Conservation (phyloP, 2,797 vertebrate species). For the Poecilia picta region DNA sequence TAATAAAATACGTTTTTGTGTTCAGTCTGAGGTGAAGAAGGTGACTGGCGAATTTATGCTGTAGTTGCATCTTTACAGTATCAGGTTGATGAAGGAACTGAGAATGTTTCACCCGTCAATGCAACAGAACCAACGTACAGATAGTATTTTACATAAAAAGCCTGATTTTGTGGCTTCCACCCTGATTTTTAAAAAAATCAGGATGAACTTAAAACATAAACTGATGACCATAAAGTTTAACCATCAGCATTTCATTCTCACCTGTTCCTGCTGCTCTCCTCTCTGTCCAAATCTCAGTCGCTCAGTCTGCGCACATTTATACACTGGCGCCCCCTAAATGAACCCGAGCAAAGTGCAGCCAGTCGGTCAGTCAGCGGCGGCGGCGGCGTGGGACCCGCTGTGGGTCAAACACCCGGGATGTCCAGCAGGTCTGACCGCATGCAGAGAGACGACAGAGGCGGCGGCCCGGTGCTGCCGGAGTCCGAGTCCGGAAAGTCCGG, state of each 20-base stretch:
- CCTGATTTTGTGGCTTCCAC: too few species aligned
- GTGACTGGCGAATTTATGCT: not conserved
- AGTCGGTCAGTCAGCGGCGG: constrained; percentile 21
- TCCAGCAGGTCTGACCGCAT: constrained; percentile 13
- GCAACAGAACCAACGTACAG: not conserved
- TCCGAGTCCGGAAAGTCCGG: not conserved
- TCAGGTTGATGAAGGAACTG: not conserved
- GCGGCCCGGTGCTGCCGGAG: not conserved
- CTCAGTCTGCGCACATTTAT: constrained; percentile 55
- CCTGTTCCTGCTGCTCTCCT: constrained; percentile 16
- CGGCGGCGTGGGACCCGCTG: not conserved
- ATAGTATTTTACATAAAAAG: not conserved
- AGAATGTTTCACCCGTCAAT: too few species aligned
- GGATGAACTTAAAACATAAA: too few species aligned
- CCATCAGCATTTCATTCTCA: constrained; percentile 4
- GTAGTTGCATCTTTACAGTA: not conserved
- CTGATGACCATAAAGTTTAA: not conserved
- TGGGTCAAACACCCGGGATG: constrained; percentile 5
- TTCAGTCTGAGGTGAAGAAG: not conserved
- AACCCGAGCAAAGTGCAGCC: constrained; percentile 48
- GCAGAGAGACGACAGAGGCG: not conserved
- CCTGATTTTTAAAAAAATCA: not conserved
- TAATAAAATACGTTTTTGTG: not conserved
- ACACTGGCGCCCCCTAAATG: constrained; percentile 75
- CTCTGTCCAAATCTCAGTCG: constrained; percentile 5